Base-by-base conservation (phyloP, 2,113 vertebrate species). In the Lagopus leucura region DNA sequence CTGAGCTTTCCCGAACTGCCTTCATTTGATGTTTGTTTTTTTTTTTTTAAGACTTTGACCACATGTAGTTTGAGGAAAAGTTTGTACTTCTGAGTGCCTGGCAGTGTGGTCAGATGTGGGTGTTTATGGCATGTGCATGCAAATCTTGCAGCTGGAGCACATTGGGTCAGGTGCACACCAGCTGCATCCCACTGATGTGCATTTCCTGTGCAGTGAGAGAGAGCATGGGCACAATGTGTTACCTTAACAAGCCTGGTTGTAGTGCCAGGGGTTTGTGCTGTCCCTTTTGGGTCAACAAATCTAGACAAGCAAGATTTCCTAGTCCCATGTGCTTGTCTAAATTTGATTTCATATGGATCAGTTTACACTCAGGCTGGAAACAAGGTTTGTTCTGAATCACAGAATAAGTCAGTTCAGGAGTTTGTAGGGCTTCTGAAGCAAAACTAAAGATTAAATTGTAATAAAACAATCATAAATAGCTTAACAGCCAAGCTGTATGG, bases 231-330 rank as follows among this genome's bases (percentile, higher is more conserved):
- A 57, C 1, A 6, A 15, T 0, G 6, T 8, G 21, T 32, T 71
- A 19, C 12, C 32, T 32, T 28, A 28, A 34, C 16, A 5, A 71
- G 14, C 0, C 3, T 40, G 38, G 11, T 11, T 72, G 40, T 14
- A 47, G 36, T 13, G 24, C 2, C 3, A 1, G 38, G 61, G 5
- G 10, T 30, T 22, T 73, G 82, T 0, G 0, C 7, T 2, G 0
- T 10, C 18, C 11, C 8, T 66, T 91, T 73, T 17, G 1, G 15
- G 28, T 88, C 36, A 61, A 30, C 10, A 73, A 63, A 43, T 77
- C 54, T 27, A 54, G 8, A 30, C 17, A 42, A 70, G 15, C 32
- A 21, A 16, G 42, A 66, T 70, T 58, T 87, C 64, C 69, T 40
- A 38, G 27, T 38, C 22, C 27, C 45, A 6, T 1, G 0, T 47